Conservation (phyloP, 2,797 vertebrate species). For the Catostomus latipinnis region DNA sequence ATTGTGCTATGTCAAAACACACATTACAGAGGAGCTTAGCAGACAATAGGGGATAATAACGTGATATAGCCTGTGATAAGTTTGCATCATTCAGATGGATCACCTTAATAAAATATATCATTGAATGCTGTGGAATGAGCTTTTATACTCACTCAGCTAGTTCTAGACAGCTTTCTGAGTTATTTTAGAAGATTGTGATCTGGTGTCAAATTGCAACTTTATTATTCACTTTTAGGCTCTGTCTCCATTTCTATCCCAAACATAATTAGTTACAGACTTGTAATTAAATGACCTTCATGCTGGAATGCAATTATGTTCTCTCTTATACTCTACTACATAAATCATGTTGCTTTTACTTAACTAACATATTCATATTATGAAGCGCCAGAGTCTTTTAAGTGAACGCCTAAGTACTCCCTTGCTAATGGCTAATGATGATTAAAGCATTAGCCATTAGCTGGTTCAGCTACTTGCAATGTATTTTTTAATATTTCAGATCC, state of each 20-base stretch:
- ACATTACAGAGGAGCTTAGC: slow-evolving; percentile 46
- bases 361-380: slow-evolving; percentile 17
- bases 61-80: slow-evolving; percentile 32
- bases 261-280: slow-evolving; percentile 23
- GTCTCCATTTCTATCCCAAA: slow-evolving; percentile 6
- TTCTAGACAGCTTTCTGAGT: not conserved
- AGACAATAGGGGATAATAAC: slow-evolving; percentile 43
- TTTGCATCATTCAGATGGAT: slow-evolving; percentile 34
- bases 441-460: slow-evolving; percentile 10
- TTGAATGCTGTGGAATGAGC: not conserved
- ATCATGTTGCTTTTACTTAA: slow-evolving; percentile 42
- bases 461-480: not conserved
- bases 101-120: slow-evolving; percentile 14
- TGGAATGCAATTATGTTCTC: slow-evolving; percentile 24
- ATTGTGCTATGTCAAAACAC: slow-evolving; percentile 45
- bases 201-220: slow-evolving; percentile 7
- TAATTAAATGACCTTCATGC: slow-evolving; percentile 35
- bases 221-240: slow-evolving; percentile 13
- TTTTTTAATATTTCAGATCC: slow-evolving; percentile 9
- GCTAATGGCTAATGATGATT: slow-evolving; percentile 38
- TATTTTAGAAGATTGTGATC: not conserved
- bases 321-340: slow-evolving; percentile 17
- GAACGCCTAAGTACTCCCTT: not conserved
- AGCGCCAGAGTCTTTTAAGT: slow-evolving; percentile 19
- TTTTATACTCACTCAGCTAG: slow-evolving; percentile 12